Base-by-base conservation (phyloP, 2,888 invertebrate genomes). In the Apotomis turbidana region DNA sequence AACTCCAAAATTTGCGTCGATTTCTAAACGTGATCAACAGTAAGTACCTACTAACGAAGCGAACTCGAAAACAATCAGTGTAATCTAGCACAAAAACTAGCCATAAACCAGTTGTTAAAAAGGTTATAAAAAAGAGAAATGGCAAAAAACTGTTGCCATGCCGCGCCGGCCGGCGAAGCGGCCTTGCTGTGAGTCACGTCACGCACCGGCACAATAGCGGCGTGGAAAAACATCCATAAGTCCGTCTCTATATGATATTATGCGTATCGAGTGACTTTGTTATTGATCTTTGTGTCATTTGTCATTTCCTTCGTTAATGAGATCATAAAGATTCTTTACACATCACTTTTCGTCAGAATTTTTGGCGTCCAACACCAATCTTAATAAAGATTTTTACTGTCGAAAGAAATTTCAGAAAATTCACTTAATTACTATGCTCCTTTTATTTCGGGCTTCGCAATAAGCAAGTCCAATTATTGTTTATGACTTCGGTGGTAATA, bases 111-210 rank as follows among this genome's bases (percentile, higher is more conserved):
- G 64, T 57, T 58, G 58, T 70, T 57, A 58, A 60, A 73, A 38
- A n/a, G 46, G n/a, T 13, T 57, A 52, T 52, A 68, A 62, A 72
- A 68, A 68, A 63, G 61, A 46, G 61, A 72, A 72, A 68, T 52
- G 68, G 52, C 51, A 27, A 68, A 68, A 72, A 54, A 72, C 74
- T 77, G 89, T 91, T 90, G 89, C 87, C 81, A 88, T 77, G 87
- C 82, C 73, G 77, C 74, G 88, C 91, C 92, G 91, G 91, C 91
- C 91, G 92, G 92, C 87, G 75, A 60, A 75, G 77, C 80, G 91
- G 90, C 91, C 91, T 91, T 90, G 91, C 82, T 8, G 80, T 90
- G 91, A 91, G 76, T 90, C 90, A 89, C 78, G 46, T n/a, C 38
- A n/a, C 61, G 44, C 27, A 41, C 44, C 41, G 41, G 44, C 64